Evolutionary conservation across 2,888 invertebrate species (phyloP), one percentile per base, ranked within the genome.

Genomic region (Netelia melanura): DNA sequence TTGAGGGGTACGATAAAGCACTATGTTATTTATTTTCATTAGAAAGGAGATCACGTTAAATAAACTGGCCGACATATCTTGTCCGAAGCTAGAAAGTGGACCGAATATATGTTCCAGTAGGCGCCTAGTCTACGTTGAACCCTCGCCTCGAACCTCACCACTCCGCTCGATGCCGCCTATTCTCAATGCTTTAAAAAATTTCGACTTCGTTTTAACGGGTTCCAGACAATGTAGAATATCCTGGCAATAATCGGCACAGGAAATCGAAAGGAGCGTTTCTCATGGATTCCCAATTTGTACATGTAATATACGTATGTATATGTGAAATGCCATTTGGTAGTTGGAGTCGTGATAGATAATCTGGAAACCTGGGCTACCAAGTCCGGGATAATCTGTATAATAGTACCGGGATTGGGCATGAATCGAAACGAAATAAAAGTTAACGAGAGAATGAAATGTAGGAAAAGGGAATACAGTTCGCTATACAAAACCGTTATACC

Each of bases 401-500:
- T 68, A 48, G 67, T 64, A 25, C 10, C 14, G 62, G 23, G 48
- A 71, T 10, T 54, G 61, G 30, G 17, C 72, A 72, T 11, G 65
- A 68, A 72, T 67, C 48, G 58, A 61, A 25, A 2, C 17, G 71
- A 30, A 65, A 81, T 76, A 70, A 70, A 74, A 52, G 48, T 54
- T 83, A 64, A 61, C 52, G 68, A 65, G 58, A 38, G 58, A 17
- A 6, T 56, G 58, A 61, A 58, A 58, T 17, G 3, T 54, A 74
- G 23, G 10, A 74, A 48, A 62, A 30, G 61, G 17, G 44, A 77
- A 64, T 14, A 44, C 14, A 58, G 54, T 72, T 38, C 62, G 76
- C 68, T 82, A 82, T 82, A 56, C 62, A 70, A 82, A 82, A 82
- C 70, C 77, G 77, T 17, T 82, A 74, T 82, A 74, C 58, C 72